Conservation (phyloP, 2,888 invertebrate genomes). For the Reticulitermes lucifugus region DNA sequence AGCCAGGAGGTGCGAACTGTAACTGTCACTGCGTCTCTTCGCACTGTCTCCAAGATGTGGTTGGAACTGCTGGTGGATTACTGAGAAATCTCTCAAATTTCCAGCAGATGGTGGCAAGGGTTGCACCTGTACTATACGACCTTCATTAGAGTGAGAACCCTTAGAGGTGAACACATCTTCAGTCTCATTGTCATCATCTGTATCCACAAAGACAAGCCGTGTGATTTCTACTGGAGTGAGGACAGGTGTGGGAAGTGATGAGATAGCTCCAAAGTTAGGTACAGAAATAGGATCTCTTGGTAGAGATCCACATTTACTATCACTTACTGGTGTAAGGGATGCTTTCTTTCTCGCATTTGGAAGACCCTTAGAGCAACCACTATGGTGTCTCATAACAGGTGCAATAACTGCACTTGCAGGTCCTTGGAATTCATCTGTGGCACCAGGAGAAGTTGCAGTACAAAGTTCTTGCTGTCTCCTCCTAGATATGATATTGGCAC, state of each 20-base stretch:
- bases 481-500: slow-evolving; percentile 63
- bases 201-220: slow-evolving; percentile 76
- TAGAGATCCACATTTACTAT: slow-evolving; percentile 58
- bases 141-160: slow-evolving; percentile 2
- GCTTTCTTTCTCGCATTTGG: slow-evolving; percentile 22
- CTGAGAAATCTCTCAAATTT: slow-evolving; percentile 61
- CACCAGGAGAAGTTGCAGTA: slow-evolving; percentile 70
- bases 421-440: slow-evolving; percentile 64
- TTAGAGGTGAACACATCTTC: slow-evolving; percentile 39
- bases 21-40: slow-evolving; percentile 66
- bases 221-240: slow-evolving; percentile 77
- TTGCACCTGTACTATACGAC: slow-evolving; percentile 56
- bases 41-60: slow-evolving; percentile 59
- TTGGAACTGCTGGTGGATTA: slow-evolving; percentile 68
- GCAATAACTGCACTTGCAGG: slow-evolving; percentile 27
- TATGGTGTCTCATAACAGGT: slow-evolving; percentile 58
- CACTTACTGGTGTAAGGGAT: slow-evolving; percentile 54
- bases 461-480: slow-evolving; percentile 56
- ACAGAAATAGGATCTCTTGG: slow-evolving; percentile 79
- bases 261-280: slow-evolving; percentile 76
- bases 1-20: slow-evolving; percentile 66
- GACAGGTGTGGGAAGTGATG: slow-evolving; percentile 70
- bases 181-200: slow-evolving; percentile 71
- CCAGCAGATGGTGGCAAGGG: slow-evolving; percentile 38
- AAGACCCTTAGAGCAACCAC: slow-evolving; percentile 35